Evolutionary conservation across 2,888 invertebrate species (phyloP).

Genomic region (Chydorus sphaericus): DNA sequence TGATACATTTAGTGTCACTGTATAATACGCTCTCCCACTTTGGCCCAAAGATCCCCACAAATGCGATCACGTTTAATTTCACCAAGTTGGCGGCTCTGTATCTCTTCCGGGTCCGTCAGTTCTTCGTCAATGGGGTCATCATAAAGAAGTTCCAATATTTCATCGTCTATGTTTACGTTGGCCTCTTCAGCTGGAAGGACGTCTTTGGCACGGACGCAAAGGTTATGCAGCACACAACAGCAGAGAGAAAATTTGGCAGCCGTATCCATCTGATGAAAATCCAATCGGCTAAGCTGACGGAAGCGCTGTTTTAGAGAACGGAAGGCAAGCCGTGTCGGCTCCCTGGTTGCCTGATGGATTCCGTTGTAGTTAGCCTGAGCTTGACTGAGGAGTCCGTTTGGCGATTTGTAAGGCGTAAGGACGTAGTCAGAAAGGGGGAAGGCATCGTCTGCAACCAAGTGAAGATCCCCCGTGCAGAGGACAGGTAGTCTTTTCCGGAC

Average conservation of each 20-base stretch:
- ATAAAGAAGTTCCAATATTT: too few species aligned
- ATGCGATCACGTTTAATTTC: background rate
- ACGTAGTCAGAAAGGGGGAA: background rate
- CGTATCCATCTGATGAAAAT: conserved; percentile 1
- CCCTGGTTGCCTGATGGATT: background rate
- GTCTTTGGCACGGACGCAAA: background rate
- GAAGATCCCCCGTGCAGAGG: conserved; percentile 1
- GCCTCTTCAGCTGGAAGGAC: background rate
- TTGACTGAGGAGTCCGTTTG: background rate
- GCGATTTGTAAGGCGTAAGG: background rate
- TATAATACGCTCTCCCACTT: background rate
- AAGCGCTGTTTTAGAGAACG: conserved; percentile 1
- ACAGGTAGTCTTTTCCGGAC: background rate
- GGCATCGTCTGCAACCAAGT: background rate
- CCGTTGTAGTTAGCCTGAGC: background rate
- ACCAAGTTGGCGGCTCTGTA: background rate
- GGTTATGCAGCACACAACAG: conserved; percentile 6
- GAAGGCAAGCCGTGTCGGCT: background rate
- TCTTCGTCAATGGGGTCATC: background rate
- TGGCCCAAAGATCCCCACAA: background rate
- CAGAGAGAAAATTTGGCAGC: background rate
- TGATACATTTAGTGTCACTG: too few species aligned
- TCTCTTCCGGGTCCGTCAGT: background rate
- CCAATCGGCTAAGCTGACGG: conserved; percentile 4
- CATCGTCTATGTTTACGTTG: too few species aligned